Percentiles rank a stretch among this genome's conserved stretches.
phyloP scores from a whole-genome alignment of 2,113 vertebrate species.

The Otis tarda region DNA sequence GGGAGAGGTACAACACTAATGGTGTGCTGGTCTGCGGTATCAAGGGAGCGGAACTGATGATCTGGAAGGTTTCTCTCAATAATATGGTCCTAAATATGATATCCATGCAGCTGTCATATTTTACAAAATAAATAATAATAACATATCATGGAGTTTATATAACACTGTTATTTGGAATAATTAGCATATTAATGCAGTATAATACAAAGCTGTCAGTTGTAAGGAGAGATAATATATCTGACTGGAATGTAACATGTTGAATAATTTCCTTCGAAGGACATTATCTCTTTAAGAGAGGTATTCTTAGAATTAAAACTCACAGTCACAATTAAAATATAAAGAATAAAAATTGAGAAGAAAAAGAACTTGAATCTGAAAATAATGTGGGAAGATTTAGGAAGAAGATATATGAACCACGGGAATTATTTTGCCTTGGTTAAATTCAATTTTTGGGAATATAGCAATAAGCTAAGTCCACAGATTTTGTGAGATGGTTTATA shows the following conservation, averaged over 20 bases:
- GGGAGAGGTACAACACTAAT: neutral
- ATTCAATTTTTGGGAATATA: neutral
- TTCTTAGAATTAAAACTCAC: neutral
- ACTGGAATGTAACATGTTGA: neutral
- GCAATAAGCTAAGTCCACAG: fast-evolving
- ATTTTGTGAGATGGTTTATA: neutral
- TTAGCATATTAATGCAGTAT: neutral
- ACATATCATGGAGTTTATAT: neutral
- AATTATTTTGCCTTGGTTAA: neutral
- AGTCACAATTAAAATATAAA: neutral
- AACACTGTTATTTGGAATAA: neutral
- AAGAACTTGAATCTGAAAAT: neutral
- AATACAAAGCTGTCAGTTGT: neutral
- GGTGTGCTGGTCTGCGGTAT: neutral
- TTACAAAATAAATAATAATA: neutral
- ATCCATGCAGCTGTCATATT: neutral
- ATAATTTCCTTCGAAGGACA: neutral
- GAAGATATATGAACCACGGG: neutral
- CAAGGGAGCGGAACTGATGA: neutral
- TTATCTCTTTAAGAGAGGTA: neutral
- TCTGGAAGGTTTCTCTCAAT: neutral
- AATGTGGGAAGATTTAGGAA: neutral
- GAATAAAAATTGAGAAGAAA: neutral
- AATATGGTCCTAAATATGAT: neutral
- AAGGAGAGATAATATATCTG: neutral